A percentile compares a stretch with the other conserved stretches of the same genome.
These are phyloP conservation scores for Heterodera schachtii DNA, from an alignment of 1,140 invertebrate species.

Conservation along the genomic window DNA sequence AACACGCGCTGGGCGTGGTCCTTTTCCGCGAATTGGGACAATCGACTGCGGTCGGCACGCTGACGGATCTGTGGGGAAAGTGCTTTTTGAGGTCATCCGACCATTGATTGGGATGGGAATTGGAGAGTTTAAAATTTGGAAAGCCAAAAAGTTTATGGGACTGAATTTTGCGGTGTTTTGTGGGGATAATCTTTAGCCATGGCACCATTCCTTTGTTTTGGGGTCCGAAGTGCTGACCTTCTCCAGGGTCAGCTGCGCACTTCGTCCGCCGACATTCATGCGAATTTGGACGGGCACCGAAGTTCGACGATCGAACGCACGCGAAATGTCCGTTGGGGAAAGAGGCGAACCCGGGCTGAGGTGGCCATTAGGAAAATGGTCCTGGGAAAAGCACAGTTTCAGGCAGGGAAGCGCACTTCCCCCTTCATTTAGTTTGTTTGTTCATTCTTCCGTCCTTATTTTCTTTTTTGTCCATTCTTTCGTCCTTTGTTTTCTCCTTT, in stretches of 20 bases:
- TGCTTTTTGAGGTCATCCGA: not conserved
- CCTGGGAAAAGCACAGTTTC: not conserved
- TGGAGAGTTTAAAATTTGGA: not conserved
- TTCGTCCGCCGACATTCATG: constrained; percentile 51
- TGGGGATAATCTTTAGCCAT: too few species aligned
- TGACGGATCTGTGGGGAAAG: constrained; percentile 36
- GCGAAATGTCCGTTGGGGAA: too few species aligned
- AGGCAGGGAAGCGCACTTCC: too few species aligned
- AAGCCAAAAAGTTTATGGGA: too few species aligned
- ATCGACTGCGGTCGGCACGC: constrained; percentile 50
- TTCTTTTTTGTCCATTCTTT: not conserved
- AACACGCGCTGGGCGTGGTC: constrained; percentile 48
- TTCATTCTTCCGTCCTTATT: too few species aligned
- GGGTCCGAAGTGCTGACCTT: constrained; percentile 13
- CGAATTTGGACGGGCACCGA: constrained; percentile 27
- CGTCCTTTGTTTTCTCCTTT: too few species aligned
- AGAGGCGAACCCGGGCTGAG: too few species aligned
- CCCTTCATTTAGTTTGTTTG: too few species aligned
- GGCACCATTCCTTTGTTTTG: too few species aligned
- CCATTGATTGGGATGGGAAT: not conserved
- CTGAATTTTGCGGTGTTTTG: too few species aligned
- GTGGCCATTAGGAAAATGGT: constrained; percentile 4
- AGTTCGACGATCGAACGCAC: not conserved
- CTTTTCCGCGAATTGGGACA: constrained; percentile 56
- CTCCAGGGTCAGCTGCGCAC: constrained; percentile 43